These are phyloP conservation scores for Ceratitis capitata DNA, from an alignment of 1,140 invertebrate genomes.

Conservation along the genomic window DNA sequence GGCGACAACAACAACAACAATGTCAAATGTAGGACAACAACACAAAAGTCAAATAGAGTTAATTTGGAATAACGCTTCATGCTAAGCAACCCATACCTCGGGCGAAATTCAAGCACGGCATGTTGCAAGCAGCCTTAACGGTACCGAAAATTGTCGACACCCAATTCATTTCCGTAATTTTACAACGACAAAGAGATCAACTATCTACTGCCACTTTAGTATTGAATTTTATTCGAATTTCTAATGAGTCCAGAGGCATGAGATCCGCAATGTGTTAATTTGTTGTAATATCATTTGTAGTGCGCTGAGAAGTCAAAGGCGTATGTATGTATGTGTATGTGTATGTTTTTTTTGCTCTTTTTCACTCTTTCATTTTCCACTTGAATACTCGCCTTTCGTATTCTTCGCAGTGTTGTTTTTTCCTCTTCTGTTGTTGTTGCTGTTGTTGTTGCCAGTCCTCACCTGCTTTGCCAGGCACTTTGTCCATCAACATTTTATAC, in stretches of 20 bases:
- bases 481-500: slow-evolving; percentile 8
- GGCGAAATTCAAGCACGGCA: neutral
- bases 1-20: neutral
- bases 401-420: too few relatives aligned
- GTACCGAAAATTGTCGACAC: neutral
- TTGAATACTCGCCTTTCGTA: slow-evolving; percentile 4
- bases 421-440: neutral
- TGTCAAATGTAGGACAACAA: neutral
- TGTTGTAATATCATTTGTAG: neutral
- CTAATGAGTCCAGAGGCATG: too few relatives aligned
- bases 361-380: neutral
- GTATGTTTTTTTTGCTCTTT: neutral
- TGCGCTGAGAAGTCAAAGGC: neutral
- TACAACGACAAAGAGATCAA: neutral
- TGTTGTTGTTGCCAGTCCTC: neutral
- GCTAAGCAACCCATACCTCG: neutral
- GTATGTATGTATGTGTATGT: neutral
- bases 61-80: neutral
- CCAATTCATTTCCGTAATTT: neutral
- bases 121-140: neutral
- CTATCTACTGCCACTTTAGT: too few relatives aligned
- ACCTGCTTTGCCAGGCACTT: neutral
- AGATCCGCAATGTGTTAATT: slow-evolving; percentile 18
- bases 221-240: neutral
- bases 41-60: neutral